Base-by-base conservation (phyloP, 2,797 vertebrate species). In the Enteromius afrohamiltoni region DNA sequence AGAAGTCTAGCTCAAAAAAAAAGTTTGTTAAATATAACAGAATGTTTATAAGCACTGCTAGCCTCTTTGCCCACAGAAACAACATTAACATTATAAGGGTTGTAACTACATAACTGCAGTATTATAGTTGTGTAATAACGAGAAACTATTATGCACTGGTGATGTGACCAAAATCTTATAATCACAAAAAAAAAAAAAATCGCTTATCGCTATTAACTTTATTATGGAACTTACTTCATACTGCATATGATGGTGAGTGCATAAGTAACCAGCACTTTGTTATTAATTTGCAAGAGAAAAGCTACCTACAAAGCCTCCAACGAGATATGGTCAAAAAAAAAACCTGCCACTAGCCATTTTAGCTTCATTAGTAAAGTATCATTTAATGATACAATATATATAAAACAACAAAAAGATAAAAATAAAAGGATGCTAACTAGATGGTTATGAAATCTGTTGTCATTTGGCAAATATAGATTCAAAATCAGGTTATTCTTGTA, bases 391-490 rank as follows among this genome's bases (percentile, higher is more conserved):
- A 29, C 26, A 47, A n/a, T n/a, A 29, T 19, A 42, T 42, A 62
- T 6, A 62, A 40, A 26, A 62, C 42, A 21, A 74, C 23, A 49
- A 65, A 60, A 55, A 77, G 19, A 60, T 37, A 80, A 62, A 19
- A 58, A 53, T 0, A 1, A 31, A 8, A 64, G 73, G 40, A 77
- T 58, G 37, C 31, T 51, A 60, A 77, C 42, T 71, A 31, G 65
- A 70, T 26, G 74, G 82, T 82, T 79, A 76, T 26, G 37, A 73
- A 86, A 82, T 80, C 49, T 68, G 53, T 62, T 75, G 58, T 53
- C 77, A 69, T 84, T 83, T 82, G 78, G 42, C 77, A 73, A 70
- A n/a, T 68, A 6, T 68, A 77, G 7, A 85, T 68, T 37, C n/a
- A 16, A 37, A 76, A 74, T 68, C 81, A 86, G 81, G 37, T 79